Percentiles rank a stretch among this genome's conserved stretches.
Evolutionary conservation across 2,888 invertebrate genomes (phyloP).

Genomic region (Glyphotaelius pellucidus): DNA sequence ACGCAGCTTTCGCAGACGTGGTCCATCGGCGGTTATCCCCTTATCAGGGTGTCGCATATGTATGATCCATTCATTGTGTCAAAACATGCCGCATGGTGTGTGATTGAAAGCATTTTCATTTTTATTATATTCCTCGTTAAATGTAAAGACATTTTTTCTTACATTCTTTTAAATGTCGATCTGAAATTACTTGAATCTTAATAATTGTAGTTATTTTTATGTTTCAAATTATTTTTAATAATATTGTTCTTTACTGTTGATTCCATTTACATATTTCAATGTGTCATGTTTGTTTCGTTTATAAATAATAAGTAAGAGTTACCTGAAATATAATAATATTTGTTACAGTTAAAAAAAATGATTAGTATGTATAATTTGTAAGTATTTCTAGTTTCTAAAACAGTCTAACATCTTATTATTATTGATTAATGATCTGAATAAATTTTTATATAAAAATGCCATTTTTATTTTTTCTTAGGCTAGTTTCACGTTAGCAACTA

Average conservation of each 20-base stretch:
- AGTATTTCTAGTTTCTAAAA: not conserved
- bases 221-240: not conserved
- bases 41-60: too few relatives aligned
- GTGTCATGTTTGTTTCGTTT: not conserved
- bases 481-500: too few relatives aligned
- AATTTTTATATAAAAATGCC: not conserved
- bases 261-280: not conserved
- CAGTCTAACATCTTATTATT: not conserved
- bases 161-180: not conserved
- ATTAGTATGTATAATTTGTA: not conserved
- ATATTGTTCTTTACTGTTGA: not conserved
- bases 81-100: too few relatives aligned
- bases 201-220: not conserved
- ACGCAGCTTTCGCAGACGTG: too few relatives aligned
- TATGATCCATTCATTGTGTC: too few relatives aligned
- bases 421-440: not conserved
- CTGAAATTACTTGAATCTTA: not conserved
- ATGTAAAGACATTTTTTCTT: not conserved
- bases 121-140: not conserved
- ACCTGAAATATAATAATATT: not conserved
- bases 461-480: not conserved
- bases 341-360: not conserved
- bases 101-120: not conserved
- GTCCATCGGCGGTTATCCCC: too few relatives aligned
- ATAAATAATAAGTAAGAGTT: not conserved